Percentiles rank a stretch among this genome's conserved stretches.
Evolutionary conservation across 1,140 invertebrate species (phyloP).

Genomic region (silkworm (Bombyx mori)): DNA sequence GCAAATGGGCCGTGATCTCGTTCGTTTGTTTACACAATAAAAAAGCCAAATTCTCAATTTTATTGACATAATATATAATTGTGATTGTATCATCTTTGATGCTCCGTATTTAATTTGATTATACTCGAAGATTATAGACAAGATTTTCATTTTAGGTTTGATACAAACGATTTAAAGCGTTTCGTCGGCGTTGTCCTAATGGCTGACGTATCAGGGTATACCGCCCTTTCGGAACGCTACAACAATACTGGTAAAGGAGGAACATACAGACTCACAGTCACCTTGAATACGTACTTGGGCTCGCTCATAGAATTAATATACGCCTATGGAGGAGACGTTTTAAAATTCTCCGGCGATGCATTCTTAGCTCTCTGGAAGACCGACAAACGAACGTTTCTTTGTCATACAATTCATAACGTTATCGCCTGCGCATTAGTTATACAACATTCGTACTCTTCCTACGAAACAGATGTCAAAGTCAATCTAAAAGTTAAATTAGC

Average conservation of each 20-base stretch:
- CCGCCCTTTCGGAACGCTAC: conserved; percentile 77
- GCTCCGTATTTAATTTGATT: too few species aligned
- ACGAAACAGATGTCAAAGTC: conserved; percentile 76
- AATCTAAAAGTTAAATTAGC: conserved; percentile 71
- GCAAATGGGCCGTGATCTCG: too few species aligned
- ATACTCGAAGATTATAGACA: not conserved
- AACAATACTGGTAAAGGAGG: conserved; percentile 74
- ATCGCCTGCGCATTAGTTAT: conserved; percentile 77
- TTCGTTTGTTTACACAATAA: too few species aligned
- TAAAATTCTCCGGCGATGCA: conserved; percentile 80
- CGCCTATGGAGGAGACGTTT: conserved; percentile 76
- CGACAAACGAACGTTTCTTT: conserved; percentile 68
- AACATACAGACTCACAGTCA: conserved; percentile 76
- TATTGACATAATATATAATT: not conserved
- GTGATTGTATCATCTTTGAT: too few species aligned
- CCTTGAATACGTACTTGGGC: conserved; percentile 77
- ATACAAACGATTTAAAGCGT: conserved; percentile 29
- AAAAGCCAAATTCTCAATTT: too few species aligned
- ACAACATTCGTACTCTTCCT: conserved; percentile 74
- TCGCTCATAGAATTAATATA: conserved; percentile 77
- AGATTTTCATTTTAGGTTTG: conserved; percentile 35
- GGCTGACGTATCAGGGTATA: conserved; percentile 78
- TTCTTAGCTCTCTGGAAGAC: conserved; percentile 78
- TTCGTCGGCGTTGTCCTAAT: conserved; percentile 76
- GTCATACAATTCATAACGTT: conserved; percentile 73